Evolutionary conservation across 2,113 vertebrate genomes (phyloP), one percentile per base, ranked within the genome.

Genomic region (Lophura nycthemera): DNA sequence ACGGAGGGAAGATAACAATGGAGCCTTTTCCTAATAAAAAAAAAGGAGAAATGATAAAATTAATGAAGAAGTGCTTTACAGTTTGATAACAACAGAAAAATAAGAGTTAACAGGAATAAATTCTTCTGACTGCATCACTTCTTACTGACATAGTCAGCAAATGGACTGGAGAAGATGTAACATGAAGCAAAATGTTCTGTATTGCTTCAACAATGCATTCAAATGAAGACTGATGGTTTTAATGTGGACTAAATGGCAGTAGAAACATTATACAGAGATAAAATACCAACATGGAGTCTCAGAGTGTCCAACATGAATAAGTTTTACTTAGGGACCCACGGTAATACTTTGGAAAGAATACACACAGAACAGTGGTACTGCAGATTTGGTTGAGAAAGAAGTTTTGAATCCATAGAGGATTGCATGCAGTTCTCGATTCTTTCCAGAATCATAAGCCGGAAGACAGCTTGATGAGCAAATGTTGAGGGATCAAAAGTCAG

Each of bases 261-360:
- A 20, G 38, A 82, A 52, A 9, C 42, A 29, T 30, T 48, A 27
- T 54, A 54, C 27, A 36, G 36, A 79, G 29, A 11, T 29, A 60
- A 83, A 20, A 7, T 52, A 57, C 43, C 36, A 76, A 52, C 30
- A 14, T 1, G 5, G 48, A 65, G 40, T 42, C 38, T 69, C 48
- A 50, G 2, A 1, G 0, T 11, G 52, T 61, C 15, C n/a, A 71
- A 2, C 6, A 24, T 13, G 32, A 29, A 34, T 0, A 48, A 10
- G 19, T 48, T 76, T 67, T 77, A 20, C 59, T 74, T 29, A 60
- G 24, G 27, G 40, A 83, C 12, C 22, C 36, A 34, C 27, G 63
- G 9, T 8, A 74, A 66, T 16, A 10, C 36, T 80, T 45, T 11
- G 11, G 32, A 83, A 42, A 16, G 60, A 21, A 16, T 6, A 27